Evolutionary conservation across 2,888 invertebrate genomes (phyloP), one percentile per base, ranked within the genome.

Genomic region (Acleris holmiana): DNA sequence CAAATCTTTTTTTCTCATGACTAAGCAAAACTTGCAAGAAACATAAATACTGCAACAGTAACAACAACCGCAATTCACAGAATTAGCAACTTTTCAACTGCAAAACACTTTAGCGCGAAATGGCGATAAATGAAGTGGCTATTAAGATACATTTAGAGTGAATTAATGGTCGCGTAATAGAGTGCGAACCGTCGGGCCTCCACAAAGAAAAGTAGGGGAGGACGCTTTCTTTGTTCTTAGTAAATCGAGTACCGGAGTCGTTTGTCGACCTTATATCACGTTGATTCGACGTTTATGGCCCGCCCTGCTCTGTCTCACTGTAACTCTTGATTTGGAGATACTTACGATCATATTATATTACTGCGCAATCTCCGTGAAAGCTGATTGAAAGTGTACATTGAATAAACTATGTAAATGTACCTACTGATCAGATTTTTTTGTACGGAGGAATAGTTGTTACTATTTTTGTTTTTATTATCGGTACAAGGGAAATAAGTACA

Each of bases 251-350:
- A 84, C 85, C 78, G 79, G 73, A 82, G 85, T 83, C 88, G 88
- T 89, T 89, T 89, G 88, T 88, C 88, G 88, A 80, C 80, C 82
- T 85, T 91, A 90, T 88, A 88, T 88, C 88, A 88, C 83, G 81
- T 82, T 89, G 89, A 91, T 89, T 88, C 87, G 91, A 91, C 91
- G 79, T 91, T 91, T 88, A 90, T 86, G 74, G 87, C 80, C 77
- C 79, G 76, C 76, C 76, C 83, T 82, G 83, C 78, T 80, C 76
- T 77, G 73, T 80, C 78, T 78, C 75, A 77, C 78, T 76, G 79
- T 79, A 79, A 78, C 79, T 82, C 81, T 81, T 85, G 81, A 82
- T 85, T 84, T 77, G 77, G 74, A 69, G 74, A 69, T 74, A 73
- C 74, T 75, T 75, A 74, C 74, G 70, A 69, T 74, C 74, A 77